A percentile compares a stretch with the other conserved stretches of the same genome.
Conservation (phyloP, 2,888 invertebrate species). For the Chelonus formosanus region DNA sequence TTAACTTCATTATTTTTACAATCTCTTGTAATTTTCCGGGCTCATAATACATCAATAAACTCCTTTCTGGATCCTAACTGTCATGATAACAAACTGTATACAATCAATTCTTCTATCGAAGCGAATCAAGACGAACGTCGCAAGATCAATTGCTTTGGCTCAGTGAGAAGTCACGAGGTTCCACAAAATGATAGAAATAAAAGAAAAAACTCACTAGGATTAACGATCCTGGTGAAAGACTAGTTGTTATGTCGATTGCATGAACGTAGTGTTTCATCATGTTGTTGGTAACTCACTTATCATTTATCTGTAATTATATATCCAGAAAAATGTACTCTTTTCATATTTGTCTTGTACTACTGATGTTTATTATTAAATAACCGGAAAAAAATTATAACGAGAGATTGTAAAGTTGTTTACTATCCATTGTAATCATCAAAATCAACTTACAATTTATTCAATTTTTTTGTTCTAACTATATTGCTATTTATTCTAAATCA, state of each 20-base stretch:
- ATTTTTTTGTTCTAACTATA: too few relatives aligned
- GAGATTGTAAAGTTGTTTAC: too few relatives aligned
- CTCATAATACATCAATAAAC: neutral
- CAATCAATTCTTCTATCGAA: constrained; percentile 25
- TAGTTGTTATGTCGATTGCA: constrained; percentile 35
- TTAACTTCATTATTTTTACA: too few relatives aligned
- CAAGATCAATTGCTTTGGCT: constrained; percentile 28
- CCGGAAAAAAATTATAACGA: too few relatives aligned
- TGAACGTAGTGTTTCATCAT: constrained; percentile 24
- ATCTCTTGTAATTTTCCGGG: neutral
- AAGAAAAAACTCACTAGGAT: constrained; percentile 24
- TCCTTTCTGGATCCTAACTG: neutral
- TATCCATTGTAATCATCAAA: too few relatives aligned
- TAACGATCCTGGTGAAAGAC: constrained; percentile 26
- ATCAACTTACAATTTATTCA: too few relatives aligned
- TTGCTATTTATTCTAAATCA: too few relatives aligned
- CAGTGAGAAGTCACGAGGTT: constrained; percentile 28
- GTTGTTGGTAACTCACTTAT: too few relatives aligned
- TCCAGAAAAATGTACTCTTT: too few relatives aligned
- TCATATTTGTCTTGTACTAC: too few relatives aligned
- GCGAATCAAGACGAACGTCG: constrained; percentile 29
- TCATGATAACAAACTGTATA: constrained; percentile 26
- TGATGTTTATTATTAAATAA: too few relatives aligned
- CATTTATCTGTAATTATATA: too few relatives aligned
- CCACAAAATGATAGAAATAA: constrained; percentile 20